Evolutionary conservation across 2,797 vertebrate genomes (phyloP), one percentile per base, ranked within the genome.

Genomic region (Sebastes trivittatus): DNA sequence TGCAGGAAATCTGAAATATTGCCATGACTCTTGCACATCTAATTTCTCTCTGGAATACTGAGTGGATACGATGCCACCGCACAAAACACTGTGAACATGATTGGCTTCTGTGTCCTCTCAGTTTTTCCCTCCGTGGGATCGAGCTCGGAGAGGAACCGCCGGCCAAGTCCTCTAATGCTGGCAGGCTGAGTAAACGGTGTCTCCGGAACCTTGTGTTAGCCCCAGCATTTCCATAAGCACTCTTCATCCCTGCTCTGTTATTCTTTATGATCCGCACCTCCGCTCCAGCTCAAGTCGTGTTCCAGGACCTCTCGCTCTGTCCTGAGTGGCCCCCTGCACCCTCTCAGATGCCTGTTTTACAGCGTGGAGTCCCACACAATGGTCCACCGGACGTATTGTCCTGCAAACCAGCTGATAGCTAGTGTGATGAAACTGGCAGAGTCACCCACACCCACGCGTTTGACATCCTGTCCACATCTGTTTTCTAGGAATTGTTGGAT

Each of bases 131-230:
- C 52, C 20, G 67, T 67, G 66, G 67, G 64, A 78, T 54, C 16
- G 13, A 78, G 65, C 81, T 70, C 49, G 52, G 72, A 74, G 75
- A 78, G 20, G 65, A 82, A 87, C 68, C 6, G 6, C 60, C 7
- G 23, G 81, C 86, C 81, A 88, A 81, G 83, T 83, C 81, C 79
- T 83, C 61, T 92, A 92, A 95, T 92, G 73, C 89, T 83, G 85
- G 63, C 93, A 90, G 85, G 89, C 91, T 92, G 93, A 90, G 82
- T 91, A 93, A 94, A 92, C 78, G 68, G 62, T 91, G 92, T 94
- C 84, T 93, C 87, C 82, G 80, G 91, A 95, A 92, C 92, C 80
- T 77, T n/a, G 71, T 71, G 83, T 92, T 92, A 93, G 91, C 84
- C 85, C 23, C 87, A 83, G 89, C 85, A 84, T 90, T 91, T 90